Percentiles rank a stretch among this genome's conserved stretches.
phyloP scores from a whole-genome alignment of 2,888 invertebrate genomes.

The Rosalia funebris region DNA sequence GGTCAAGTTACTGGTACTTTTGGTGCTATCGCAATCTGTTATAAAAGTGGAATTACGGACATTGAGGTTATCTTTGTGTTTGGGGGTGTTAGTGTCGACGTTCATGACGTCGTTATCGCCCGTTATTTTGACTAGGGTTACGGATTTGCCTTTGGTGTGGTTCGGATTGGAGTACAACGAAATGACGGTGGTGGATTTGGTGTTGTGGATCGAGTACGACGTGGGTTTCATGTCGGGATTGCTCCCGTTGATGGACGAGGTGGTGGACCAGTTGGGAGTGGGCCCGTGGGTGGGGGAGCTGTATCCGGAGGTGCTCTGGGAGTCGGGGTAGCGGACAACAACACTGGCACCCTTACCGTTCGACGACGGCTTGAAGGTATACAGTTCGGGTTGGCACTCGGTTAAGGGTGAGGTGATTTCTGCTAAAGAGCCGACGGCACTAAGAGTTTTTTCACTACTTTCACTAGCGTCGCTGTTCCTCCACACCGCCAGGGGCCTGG shows the following conservation, averaged over 20 bases:
- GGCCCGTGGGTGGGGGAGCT: constrained; percentile 64
- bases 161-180: constrained; percentile 58
- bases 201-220: constrained; percentile 63
- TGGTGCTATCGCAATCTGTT: constrained; percentile 29
- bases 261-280: constrained; percentile 62
- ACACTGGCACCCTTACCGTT: constrained; percentile 60
- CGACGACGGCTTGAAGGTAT: constrained; percentile 55
- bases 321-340: constrained; percentile 61
- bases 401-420: constrained; percentile 60
- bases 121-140: constrained; percentile 63
- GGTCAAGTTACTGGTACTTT: constrained; percentile 20
- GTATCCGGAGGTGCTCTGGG: constrained; percentile 66
- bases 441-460: constrained; percentile 63
- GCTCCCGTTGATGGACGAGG: constrained; percentile 62
- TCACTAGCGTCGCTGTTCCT: constrained; percentile 58
- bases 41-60: constrained; percentile 31
- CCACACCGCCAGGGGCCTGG: constrained; percentile 58
- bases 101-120: constrained; percentile 51
- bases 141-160: constrained; percentile 58
- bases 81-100: constrained; percentile 33
- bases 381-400: constrained; percentile 56
- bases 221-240: constrained; percentile 57
- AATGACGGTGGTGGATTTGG: constrained; percentile 63
- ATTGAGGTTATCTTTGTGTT: constrained; percentile 29
- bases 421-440: constrained; percentile 62